Percentiles rank a stretch among this genome's conserved stretches.
phyloP scores from a whole-genome alignment of 2,113 vertebrate genomes.

The Theristicus caerulescens region DNA sequence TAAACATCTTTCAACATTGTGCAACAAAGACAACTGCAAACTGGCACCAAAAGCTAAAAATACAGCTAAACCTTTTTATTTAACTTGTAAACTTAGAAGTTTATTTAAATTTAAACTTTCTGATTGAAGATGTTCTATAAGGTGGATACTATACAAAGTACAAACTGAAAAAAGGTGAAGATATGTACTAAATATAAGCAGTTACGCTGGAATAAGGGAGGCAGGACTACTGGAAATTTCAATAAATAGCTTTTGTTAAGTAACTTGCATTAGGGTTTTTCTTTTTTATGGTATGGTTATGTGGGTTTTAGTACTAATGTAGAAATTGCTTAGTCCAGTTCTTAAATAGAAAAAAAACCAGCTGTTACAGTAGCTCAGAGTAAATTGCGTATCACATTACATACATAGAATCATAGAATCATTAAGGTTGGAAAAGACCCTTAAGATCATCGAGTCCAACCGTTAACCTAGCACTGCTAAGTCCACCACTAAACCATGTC shows the following conservation, averaged over 20 bases:
- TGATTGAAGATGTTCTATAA: not conserved
- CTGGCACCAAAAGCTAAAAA: not conserved
- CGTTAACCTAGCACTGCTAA: too few species aligned
- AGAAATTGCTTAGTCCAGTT: not conserved
- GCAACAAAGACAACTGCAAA: not conserved
- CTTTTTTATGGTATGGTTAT: too few species aligned
- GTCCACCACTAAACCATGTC: too few species aligned
- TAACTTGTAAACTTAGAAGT: not conserved
- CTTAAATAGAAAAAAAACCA: rapidly evolving
- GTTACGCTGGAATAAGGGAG: not conserved
- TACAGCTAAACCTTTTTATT: not conserved
- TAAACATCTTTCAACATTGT: not conserved
- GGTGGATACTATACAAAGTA: rapidly evolving
- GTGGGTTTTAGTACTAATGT: not conserved
- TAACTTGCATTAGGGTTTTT: not conserved
- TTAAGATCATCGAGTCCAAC: too few species aligned
- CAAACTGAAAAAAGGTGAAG: not conserved
- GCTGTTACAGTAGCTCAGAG: not conserved
- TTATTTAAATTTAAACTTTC: not conserved
- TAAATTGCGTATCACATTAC: not conserved
- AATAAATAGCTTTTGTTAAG: not conserved
- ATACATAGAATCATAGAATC: too few species aligned
- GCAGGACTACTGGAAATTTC: not conserved
- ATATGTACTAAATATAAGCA: not conserved
- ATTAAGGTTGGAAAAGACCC: too few species aligned